Evolutionary conservation across 1,140 invertebrate species (phyloP), one percentile per base, ranked within the genome.

Genomic region (Littorina saxatilis): DNA sequence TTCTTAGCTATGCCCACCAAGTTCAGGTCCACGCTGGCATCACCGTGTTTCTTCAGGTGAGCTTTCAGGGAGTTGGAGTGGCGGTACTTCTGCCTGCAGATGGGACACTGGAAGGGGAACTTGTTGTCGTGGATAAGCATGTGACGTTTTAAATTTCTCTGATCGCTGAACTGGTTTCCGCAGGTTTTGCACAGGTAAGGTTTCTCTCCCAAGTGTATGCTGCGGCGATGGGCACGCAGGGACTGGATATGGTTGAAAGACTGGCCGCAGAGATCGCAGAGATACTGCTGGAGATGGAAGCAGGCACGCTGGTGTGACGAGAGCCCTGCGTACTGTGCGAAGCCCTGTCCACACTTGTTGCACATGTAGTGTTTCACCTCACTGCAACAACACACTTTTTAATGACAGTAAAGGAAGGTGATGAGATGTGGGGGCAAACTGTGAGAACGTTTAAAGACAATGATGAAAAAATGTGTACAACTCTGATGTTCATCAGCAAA

Each of bases 271-370:
- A 87, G n/a, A 43, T 88, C 85, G 80, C 89, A 90, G 15, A 88
- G 79, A 70, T 84, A 89, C 50, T 83, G 75, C 39, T 86, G 83
- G 39, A 85, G 55, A 13, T 85, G 82, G 66, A 83, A 84, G 76
- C 88, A 88, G 39, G 84, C 84, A 4, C 84, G 68, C 27, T 78
- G 74, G 73, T 91, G 90, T 23, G 79, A 81, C 15, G 70, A 58
- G 11, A 91, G 79, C 27, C 86, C 88, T 58, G 72, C 87, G 81
- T 72, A 86, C 87, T 74, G 90, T 81, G 84, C 90, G 88, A 88
- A 92, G 84, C 83, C 86, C 87, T 55, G 87, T 7, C 87, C 83
- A 68, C 91, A 92, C 76, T 87, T 85, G 23, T 87, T 84, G 82
- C 90, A 92, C 17, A 84, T 81, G 83, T 83, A 91, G 17, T 84